Percentiles rank a stretch among this genome's conserved stretches.
Conservation (phyloP, 2,888 invertebrate genomes). For the Gisinianus flammeolus region DNA sequence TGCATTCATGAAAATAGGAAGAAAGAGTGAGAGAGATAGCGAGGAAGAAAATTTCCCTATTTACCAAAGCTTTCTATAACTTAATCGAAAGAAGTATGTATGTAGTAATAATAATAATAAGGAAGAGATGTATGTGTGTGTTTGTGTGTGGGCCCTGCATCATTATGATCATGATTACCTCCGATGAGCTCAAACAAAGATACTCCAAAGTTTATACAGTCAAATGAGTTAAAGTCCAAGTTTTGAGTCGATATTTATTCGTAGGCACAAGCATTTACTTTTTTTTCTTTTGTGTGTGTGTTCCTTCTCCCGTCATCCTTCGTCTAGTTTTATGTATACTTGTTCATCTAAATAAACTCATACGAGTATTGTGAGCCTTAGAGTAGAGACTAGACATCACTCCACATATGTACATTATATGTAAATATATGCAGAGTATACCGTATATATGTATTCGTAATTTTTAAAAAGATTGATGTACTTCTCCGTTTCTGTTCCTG, state of each 20-base stretch:
- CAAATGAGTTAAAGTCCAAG: background rate
- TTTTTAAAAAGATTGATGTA: too few relatives aligned
- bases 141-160: slow-evolving; percentile 34
- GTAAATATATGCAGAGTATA: too few relatives aligned
- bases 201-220: background rate
- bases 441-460: too few relatives aligned
- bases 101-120: background rate
- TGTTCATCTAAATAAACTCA: too few relatives aligned
- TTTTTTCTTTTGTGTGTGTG: background rate
- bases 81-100: slow-evolving; percentile 12
- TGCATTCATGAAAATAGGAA: background rate
- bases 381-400: too few relatives aligned
- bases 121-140: background rate
- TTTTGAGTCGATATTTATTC: too few relatives aligned
- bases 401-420: too few relatives aligned
- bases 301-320: background rate
- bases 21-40: background rate
- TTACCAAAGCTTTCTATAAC: background rate
- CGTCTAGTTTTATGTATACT: too few relatives aligned
- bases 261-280: too few relatives aligned
- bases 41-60: background rate
- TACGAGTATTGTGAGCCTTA: too few relatives aligned
- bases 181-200: slow-evolving; percentile 30
- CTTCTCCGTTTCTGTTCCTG: too few relatives aligned
- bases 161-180: slow-evolving; percentile 34